Conservation (phyloP, 2,113 vertebrate genomes). For the Labeo catla region DNA sequence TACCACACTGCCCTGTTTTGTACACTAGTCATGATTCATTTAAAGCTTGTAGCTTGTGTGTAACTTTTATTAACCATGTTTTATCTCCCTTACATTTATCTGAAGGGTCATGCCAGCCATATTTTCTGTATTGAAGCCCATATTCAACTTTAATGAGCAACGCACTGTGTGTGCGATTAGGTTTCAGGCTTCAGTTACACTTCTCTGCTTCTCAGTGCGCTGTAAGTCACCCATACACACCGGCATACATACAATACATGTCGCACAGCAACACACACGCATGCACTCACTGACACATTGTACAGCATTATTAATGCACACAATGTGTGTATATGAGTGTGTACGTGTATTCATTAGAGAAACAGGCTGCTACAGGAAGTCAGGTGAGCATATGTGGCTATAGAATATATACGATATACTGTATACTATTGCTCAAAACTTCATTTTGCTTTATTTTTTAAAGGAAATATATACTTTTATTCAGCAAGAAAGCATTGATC, state of each 20-base stretch:
- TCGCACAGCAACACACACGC: conserved; percentile 26
- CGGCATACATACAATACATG: conserved; percentile 31
- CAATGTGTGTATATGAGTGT: conserved; percentile 39
- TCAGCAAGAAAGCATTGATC: background rate
- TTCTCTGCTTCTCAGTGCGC: conserved; percentile 40
- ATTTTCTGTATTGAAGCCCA: conserved; percentile 52
- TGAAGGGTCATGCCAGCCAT: conserved; percentile 15
- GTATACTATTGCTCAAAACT: background rate
- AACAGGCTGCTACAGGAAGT: background rate
- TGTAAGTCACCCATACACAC: conserved; percentile 42
- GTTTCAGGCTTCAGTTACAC: conserved; percentile 75
- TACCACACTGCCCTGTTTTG: background rate
- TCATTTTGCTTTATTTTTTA: background rate
- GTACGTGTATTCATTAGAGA: conserved; percentile 1
- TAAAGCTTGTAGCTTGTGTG: background rate
- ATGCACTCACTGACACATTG: background rate
- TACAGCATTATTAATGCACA: conserved; percentile 49
- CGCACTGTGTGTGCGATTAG: conserved; percentile 65
- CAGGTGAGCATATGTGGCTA: background rate
- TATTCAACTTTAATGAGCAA: conserved; percentile 79
- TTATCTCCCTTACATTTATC: conserved; percentile 1
- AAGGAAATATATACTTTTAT: background rate
- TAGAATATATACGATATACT: background rate
- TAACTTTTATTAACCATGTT: background rate
- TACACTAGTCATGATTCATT: background rate